phyloP scores from a whole-genome alignment of 2,888 invertebrate genomes.

The Drosophila villosipedis region DNA sequence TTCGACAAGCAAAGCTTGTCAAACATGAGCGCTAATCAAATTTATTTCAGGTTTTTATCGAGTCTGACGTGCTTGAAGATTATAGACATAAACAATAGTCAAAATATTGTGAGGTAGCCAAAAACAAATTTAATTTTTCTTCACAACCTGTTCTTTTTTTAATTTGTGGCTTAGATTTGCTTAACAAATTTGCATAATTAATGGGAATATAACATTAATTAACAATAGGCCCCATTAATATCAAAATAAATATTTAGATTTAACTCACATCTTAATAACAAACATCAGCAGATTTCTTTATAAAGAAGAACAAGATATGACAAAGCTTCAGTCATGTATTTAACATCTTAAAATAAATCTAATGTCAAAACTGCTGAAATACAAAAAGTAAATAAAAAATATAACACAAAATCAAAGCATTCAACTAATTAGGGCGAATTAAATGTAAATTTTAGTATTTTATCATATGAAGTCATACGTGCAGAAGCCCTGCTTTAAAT shows the following conservation, averaged over 20 bases:
- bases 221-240: constrained; percentile 36
- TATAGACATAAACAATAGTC: constrained; percentile 2
- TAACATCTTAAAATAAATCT: constrained; percentile 1
- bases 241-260: constrained; percentile 38
- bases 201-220: constrained; percentile 27
- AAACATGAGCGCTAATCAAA: constrained; percentile 4
- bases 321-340: constrained; percentile 14
- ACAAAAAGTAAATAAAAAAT: neutral
- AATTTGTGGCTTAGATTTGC: constrained; percentile 40
- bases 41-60: neutral
- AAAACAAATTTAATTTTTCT: constrained; percentile 31
- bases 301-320: neutral
- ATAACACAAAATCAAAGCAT: neutral
- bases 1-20: neutral
- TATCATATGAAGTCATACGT: no score
- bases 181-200: constrained; percentile 58
- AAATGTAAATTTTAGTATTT: neutral
- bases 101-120: constrained; percentile 34
- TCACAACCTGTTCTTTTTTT: constrained; percentile 30
- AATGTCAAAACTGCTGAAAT: neutral
- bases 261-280: constrained; percentile 27
- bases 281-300: constrained; percentile 29
- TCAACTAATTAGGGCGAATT: neutral
- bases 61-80: constrained; percentile 9
- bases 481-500: constrained; percentile 2